A percentile compares a stretch with the other conserved stretches of the same genome.
Evolutionary conservation across 2,113 vertebrate species (phyloP).

Genomic region (Rhynchomys soricoides): DNA sequence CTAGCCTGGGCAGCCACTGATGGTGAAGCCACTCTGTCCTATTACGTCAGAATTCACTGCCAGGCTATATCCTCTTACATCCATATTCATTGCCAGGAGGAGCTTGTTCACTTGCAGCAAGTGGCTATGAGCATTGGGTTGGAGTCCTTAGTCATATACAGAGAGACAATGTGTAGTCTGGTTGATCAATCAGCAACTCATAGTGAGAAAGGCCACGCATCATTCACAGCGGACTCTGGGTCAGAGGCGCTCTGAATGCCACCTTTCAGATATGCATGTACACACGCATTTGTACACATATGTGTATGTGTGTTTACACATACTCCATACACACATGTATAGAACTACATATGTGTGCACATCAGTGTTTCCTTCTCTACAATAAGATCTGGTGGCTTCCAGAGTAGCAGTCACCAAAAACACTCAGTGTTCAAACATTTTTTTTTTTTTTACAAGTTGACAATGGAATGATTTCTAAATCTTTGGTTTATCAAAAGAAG

Average conservation of each 20-base stretch:
- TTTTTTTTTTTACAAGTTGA: constrained; percentile 64
- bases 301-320: not conserved
- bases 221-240: constrained; percentile 74
- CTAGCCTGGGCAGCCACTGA: constrained; percentile 13
- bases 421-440: constrained; percentile 71
- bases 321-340: not conserved
- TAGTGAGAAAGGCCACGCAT: constrained; percentile 60
- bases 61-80: not conserved
- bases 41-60: not conserved
- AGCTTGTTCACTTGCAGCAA: constrained; percentile 29
- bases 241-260: constrained; percentile 63
- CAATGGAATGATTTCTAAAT: constrained; percentile 81
- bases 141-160: constrained; percentile 56
- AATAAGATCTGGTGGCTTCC: constrained; percentile 59
- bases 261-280: constrained; percentile 30
- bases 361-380: not conserved
- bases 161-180: constrained; percentile 64
- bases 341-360: not conserved
- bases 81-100: constrained; percentile 29
- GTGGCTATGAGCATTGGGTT: constrained; percentile 30
- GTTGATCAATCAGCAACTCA: constrained; percentile 27
- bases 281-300: not conserved
- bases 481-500: constrained; percentile 73
- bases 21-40: not conserved
- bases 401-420: constrained; percentile 70